Evolutionary conservation across 2,113 vertebrate genomes (phyloP).

Genomic region (Crocuta crocuta): DNA sequence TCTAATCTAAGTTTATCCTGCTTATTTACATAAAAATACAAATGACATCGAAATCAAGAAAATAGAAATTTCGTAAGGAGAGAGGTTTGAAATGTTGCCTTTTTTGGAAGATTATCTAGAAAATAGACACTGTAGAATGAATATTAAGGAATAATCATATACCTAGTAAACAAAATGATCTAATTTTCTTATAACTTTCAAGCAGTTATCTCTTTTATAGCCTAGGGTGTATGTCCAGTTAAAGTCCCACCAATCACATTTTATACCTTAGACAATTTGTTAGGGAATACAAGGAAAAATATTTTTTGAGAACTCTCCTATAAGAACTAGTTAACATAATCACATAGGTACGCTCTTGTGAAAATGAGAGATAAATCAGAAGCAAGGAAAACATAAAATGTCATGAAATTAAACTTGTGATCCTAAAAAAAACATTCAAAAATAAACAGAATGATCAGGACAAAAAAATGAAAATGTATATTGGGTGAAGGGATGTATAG

Average conservation of each 20-base stretch:
- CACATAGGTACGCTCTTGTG: not conserved
- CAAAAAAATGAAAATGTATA: not conserved
- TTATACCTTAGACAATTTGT: not conserved
- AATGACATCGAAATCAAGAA: slow-evolving; percentile 21
- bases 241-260: not conserved
- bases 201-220: not conserved
- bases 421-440: not conserved
- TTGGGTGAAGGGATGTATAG: not conserved
- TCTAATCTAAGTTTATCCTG: not conserved
- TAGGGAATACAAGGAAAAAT: not conserved
- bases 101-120: slow-evolving; percentile 22
- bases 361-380: slow-evolving; percentile 30
- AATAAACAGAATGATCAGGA: not conserved
- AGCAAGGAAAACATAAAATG: not conserved
- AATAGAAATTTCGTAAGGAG: not conserved
- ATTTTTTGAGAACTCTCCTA: not conserved
- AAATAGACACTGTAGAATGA: not conserved
- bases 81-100: not conserved
- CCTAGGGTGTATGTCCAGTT: not conserved
- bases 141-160: slow-evolving; percentile 24
- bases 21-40: slow-evolving; percentile 48
- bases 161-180: not conserved
- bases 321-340: not conserved
- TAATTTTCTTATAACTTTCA: not conserved
- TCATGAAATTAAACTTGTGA: not conserved